Conservation (phyloP, 2,113 vertebrate genomes). For the Sphaerodactylus townsendi region DNA sequence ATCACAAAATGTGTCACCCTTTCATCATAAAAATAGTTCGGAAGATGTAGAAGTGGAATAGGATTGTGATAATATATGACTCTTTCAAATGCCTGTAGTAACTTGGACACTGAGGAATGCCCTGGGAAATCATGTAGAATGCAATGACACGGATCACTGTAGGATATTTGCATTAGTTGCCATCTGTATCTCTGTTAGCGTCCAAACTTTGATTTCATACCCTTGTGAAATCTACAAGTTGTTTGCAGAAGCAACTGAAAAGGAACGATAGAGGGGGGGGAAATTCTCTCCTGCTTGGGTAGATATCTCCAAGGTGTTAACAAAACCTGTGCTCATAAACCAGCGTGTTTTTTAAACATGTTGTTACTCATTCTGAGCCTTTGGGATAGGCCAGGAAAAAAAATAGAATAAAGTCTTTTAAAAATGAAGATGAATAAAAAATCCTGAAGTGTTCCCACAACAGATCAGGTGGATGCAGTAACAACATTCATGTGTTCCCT, state of each 20-base stretch:
- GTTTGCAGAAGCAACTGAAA: neutral
- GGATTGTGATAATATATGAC: neutral
- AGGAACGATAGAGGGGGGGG: neutral
- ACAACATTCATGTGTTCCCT: slow-evolving; percentile 9
- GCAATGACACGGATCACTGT: neutral
- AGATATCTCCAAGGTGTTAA: neutral
- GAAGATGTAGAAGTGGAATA: slow-evolving; percentile 12
- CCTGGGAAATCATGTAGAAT: neutral
- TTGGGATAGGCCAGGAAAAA: neutral
- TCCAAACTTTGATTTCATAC: neutral
- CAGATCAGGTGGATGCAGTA: neutral
- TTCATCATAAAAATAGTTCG: slow-evolving; percentile 42
- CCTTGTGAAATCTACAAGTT: neutral
- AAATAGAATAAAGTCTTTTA: slow-evolving; percentile 7
- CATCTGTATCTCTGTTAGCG: slow-evolving; percentile 5
- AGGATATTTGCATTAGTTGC: neutral
- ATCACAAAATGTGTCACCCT: too few relatives aligned
- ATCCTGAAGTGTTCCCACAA: neutral
- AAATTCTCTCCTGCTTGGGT: neutral
- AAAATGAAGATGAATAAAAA: slow-evolving; percentile 6
- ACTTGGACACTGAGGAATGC: neutral
- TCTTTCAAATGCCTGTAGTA: neutral
- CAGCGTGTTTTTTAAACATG: slow-evolving; percentile 2
- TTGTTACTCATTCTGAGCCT: neutral
- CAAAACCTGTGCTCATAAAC: neutral